These are phyloP conservation scores for Alfaro cultratus DNA, from an alignment of 2,797 vertebrate species.

Conservation along the genomic window DNA sequence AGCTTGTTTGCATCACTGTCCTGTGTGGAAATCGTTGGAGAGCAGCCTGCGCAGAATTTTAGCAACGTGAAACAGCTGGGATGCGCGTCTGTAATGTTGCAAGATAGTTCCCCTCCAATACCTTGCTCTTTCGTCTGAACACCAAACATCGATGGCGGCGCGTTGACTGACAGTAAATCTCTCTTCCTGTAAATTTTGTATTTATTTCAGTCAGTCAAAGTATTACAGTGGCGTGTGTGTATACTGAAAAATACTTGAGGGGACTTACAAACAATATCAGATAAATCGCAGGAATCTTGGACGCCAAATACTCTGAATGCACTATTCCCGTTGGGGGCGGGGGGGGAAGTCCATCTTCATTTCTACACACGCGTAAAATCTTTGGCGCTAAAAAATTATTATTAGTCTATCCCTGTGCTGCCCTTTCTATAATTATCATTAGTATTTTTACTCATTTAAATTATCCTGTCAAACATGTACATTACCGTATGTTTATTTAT, in stretches of 20 bases:
- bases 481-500: not conserved
- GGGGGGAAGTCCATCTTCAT: not conserved
- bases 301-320: not conserved
- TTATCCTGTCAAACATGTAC: not conserved
- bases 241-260: not conserved
- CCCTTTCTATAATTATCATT: not conserved
- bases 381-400: not conserved
- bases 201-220: not conserved
- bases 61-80: conserved; percentile 67
- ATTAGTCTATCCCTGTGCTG: not conserved
- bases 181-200: not conserved
- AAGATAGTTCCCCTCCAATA: conserved; percentile 6
- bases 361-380: not conserved
- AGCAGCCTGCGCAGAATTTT: conserved; percentile 63
- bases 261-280: not conserved
- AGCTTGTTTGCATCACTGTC: conserved; percentile 48
- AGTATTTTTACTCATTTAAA: not conserved
- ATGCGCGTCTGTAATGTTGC: not conserved
- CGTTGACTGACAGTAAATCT: not conserved
- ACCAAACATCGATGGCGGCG: rapidly evolving
- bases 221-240: rapidly evolving
- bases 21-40: conserved; percentile 42
- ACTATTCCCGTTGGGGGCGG: not conserved
- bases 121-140: conserved; percentile 40
- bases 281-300: not conserved